Percentiles rank a stretch among this genome's conserved stretches.
phyloP scores from a whole-genome alignment of 2,797 vertebrate genomes.

The Tangara arthus region DNA sequence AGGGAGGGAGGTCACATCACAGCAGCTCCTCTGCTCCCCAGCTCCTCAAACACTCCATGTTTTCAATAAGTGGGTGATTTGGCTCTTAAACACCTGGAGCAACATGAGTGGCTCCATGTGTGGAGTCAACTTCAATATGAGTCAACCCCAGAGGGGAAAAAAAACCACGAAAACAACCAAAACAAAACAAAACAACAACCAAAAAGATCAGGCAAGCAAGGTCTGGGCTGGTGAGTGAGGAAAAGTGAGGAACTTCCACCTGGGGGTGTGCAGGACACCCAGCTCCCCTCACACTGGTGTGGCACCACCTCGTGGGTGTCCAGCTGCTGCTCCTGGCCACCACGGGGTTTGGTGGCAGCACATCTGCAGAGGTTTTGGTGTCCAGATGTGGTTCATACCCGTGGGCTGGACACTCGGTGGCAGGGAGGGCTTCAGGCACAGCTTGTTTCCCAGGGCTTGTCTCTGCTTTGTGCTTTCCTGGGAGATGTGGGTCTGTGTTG shows the following conservation, averaged over 20 bases:
- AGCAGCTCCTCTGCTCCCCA: background rate
- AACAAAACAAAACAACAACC: background rate
- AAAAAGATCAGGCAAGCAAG: background rate
- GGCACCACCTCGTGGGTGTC: background rate
- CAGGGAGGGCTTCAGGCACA: background rate
- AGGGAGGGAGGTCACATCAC: rapidly evolving
- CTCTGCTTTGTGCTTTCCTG: background rate
- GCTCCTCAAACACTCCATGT: background rate
- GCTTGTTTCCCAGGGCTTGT: background rate
- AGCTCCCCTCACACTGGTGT: background rate
- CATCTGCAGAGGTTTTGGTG: background rate
- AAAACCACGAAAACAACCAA: too few species aligned
- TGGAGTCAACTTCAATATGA: background rate
- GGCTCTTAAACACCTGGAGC: background rate
- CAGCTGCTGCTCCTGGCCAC: background rate
- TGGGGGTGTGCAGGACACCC: background rate
- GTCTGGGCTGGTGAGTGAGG: background rate
- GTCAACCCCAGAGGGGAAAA: background rate
- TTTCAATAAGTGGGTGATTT: background rate
- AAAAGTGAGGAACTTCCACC: too few species aligned
- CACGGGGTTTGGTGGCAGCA: rapidly evolving
- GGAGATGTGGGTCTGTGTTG: too few species aligned
- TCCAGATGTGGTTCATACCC: rapidly evolving
- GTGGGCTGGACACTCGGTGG: background rate
- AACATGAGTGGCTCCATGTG: background rate